phyloP scores from a whole-genome alignment of 2,113 vertebrate genomes.

The Ascaphus truei region DNA sequence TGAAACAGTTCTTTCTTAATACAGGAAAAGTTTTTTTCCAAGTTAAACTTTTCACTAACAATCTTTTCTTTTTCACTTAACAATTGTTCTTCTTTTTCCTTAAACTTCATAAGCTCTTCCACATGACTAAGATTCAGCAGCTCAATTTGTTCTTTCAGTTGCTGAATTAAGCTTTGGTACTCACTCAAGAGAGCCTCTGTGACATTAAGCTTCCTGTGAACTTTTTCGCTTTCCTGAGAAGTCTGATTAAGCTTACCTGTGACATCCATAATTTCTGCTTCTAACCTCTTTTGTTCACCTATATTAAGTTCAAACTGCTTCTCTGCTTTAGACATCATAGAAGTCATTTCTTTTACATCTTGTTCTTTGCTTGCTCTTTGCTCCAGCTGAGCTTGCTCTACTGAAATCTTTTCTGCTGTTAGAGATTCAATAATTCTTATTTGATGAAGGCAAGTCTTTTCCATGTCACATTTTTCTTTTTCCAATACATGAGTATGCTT shows the following conservation, averaged over 20 bases:
- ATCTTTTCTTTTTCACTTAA: constrained; percentile 55
- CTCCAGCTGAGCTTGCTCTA: constrained; percentile 60
- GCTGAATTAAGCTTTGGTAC: constrained; percentile 66
- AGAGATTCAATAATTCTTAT: constrained; percentile 47
- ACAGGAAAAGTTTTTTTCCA: constrained; percentile 56
- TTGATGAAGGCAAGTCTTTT: constrained; percentile 58
- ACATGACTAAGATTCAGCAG: constrained; percentile 74
- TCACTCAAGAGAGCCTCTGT: constrained; percentile 62
- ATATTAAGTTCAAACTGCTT: constrained; percentile 69
- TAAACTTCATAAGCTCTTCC: constrained; percentile 71
- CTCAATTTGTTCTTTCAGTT: constrained; percentile 80
- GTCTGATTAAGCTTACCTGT: constrained; percentile 62
- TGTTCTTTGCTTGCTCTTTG: constrained; percentile 40
- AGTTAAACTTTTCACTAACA: constrained; percentile 50
- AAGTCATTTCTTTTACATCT: constrained; percentile 52
- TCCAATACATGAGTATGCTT: constrained; percentile 49
- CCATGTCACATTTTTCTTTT: constrained; percentile 55
- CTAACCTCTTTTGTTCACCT: constrained; percentile 67
- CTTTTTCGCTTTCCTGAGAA: constrained; percentile 63
- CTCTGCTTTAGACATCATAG: constrained; percentile 63
- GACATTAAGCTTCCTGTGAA: constrained; percentile 68
- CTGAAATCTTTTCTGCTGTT: constrained; percentile 49
- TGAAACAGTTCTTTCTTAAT: constrained; percentile 65
- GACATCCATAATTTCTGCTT: constrained; percentile 65
- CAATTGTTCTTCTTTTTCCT: constrained; percentile 65